These are phyloP conservation scores for Mixornis gularis DNA, from an alignment of 2,113 vertebrate genomes.

Conservation along the genomic window DNA sequence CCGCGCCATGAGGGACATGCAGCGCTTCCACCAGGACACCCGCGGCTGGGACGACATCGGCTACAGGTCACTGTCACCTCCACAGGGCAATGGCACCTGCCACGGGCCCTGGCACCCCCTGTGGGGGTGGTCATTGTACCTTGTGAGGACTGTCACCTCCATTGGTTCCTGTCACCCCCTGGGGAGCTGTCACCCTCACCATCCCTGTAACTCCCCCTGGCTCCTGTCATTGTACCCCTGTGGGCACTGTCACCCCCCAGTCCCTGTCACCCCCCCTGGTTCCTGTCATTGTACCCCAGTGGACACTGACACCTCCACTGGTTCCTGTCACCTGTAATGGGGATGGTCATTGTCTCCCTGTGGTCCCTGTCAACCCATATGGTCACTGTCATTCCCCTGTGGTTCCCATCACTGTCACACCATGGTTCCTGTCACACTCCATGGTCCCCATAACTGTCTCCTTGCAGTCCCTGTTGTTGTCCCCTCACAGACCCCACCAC, in stretches of 20 bases:
- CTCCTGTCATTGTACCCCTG: not conserved
- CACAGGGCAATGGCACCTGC: not conserved
- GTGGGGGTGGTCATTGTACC: not conserved
- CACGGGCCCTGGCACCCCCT: fast-evolving
- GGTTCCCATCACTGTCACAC: not conserved
- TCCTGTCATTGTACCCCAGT: not conserved
- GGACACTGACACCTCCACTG: not conserved
- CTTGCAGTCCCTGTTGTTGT: not conserved
- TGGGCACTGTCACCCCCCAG: not conserved
- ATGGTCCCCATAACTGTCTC: too few species aligned
- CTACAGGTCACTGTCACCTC: constrained; percentile 75
- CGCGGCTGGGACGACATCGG: constrained; percentile 85
- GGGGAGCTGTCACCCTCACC: not conserved
- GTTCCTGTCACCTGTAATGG: not conserved
- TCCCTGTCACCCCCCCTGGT: not conserved
- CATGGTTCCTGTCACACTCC: not conserved
- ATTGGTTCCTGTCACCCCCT: not conserved
- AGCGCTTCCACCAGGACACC: constrained; percentile 82
- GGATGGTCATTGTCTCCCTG: not conserved
- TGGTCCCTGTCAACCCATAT: not conserved
- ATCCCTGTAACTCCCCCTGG: not conserved
- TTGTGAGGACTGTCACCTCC: not conserved
- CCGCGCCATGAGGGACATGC: constrained; percentile 81
- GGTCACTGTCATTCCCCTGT: too few species aligned
- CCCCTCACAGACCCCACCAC: too few species aligned